Evolutionary conservation across 2,888 invertebrate genomes (phyloP), one percentile per base, ranked within the genome.

Genomic region (Ophion obscuratus): DNA sequence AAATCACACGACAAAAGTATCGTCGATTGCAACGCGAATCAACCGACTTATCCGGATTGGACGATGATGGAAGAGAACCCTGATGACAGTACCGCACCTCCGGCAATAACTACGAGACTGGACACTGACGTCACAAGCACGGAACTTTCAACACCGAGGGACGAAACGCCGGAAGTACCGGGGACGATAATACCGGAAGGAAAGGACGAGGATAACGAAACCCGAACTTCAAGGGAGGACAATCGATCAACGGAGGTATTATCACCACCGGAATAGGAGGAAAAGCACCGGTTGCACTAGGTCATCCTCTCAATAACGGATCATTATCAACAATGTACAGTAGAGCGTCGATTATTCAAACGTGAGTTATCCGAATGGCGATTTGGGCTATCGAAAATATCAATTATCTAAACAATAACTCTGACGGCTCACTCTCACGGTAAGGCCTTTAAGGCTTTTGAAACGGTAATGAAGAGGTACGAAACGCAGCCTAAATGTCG

Each of bases 241-340:
- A 36, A 76, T 61, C 79, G 74, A 75, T 88, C 85, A 53, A 83
- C 85, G 47, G 87, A 84, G 85, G 84, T 86, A 20, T 79, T 86
- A 14, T 40, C 53, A 81, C 77, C 87, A 17, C 9, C 68, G 17
- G 74, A 81, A 27, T 84, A 68, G 74, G 74, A 14, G 20, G 61
- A 75, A 62, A 77, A 44, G 66, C 70, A 78, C 20, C 5, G 2
- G 11, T 62, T 62, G 3, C 17, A 61, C 17, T 5, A 10, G 57
- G 9, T 59, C 31, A 10, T n/a, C 31, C n/a, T 20, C 17, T 17
- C 1, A 5, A 36, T 62, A 9, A 53, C 36, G 3, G 14, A 17
- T 53, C 0, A 53, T 53, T 14, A 4, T 47, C 53, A 53, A 53
- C 53, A 14, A 53, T 53, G 5, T 14, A 53, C 31, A 31, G 31